Base-by-base conservation (phyloP, 2,888 invertebrate species). In the Aleiodes leptofemur region DNA sequence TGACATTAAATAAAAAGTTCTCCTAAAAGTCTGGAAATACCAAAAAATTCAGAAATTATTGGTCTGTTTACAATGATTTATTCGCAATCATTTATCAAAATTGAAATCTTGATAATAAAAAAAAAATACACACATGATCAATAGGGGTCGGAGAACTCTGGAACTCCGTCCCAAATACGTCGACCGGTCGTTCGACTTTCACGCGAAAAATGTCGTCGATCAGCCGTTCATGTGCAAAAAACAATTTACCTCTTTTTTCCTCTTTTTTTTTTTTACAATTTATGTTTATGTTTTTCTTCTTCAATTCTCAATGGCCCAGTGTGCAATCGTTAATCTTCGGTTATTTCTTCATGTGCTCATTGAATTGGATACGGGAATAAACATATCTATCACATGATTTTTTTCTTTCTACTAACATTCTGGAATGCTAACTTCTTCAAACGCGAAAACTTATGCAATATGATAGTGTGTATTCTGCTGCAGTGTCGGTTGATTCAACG, bases 171-270 rank as follows among this genome's bases (percentile, higher is more conserved):
- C 72, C 72, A 72, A 76, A 76, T 76, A 76, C 64, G 64, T 69
- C 59, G 55, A 74, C 73, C 69, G 76, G 78, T 79, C 76, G 76
- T 74, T 78, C 75, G 73, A 80, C 82, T 82, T 82, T 82, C 81
- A 64, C 81, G 76, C 13, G 77, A 82, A 80, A 81, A 81, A 81
- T 80, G 81, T 75, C 77, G 78, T 78, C 74, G 51, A 78, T 77
- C 73, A 43, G 4, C 56, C 43, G 29, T 71, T 56, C 70, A 56
- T 48, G 23, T 70, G n/a, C 29, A 43, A 56, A 70, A 38, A 70
- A 56, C 23, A 56, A 70, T 56, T 70, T 34, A 13, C 56, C 16
- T 56, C 13, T 23, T 55, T 34, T 56, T 43, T 5, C 34, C 16
- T 7, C 6, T 29, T 23, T 55, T 34, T 56, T 43, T 2, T 56